These are phyloP conservation scores for Leucoraja erinaceus DNA, from an alignment of 2,113 vertebrate genomes.

Conservation along the genomic window DNA sequence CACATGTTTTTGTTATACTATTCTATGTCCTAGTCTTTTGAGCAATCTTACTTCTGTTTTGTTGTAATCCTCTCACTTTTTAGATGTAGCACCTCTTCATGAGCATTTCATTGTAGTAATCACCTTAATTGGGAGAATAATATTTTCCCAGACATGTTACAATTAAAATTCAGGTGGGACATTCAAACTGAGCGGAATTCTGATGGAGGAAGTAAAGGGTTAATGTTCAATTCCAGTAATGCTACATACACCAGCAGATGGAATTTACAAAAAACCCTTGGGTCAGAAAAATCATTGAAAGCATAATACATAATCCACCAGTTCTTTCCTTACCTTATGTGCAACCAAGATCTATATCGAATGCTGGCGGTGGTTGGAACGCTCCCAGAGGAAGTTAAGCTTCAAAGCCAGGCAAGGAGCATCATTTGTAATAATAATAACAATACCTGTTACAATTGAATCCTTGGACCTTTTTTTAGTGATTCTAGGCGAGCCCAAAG, in stretches of 20 bases:
- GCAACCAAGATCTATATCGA: constrained; percentile 21
- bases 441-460: constrained; percentile 32
- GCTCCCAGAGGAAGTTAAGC: constrained; percentile 7
- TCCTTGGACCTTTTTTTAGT: neutral
- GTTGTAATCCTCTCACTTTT: neutral
- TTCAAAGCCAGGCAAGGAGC: constrained; percentile 26
- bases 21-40: neutral
- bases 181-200: neutral
- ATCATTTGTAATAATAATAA: constrained; percentile 37
- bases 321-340: neutral
- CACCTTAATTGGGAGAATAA: neutral
- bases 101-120: neutral
- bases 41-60: neutral
- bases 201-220: neutral
- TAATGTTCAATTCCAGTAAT: constrained; percentile 15
- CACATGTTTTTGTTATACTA: neutral
- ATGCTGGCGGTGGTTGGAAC: constrained; percentile 14
- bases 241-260: neutral
- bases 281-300: constrained; percentile 15
- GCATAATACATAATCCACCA: constrained; percentile 24
- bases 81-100: neutral
- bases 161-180: neutral
- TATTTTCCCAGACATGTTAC: neutral
- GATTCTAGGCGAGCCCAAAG: constrained; percentile 26
- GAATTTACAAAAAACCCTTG: constrained; percentile 9